phyloP scores from a whole-genome alignment of 2,888 invertebrate species.

The Ischnus inquisitorius region DNA sequence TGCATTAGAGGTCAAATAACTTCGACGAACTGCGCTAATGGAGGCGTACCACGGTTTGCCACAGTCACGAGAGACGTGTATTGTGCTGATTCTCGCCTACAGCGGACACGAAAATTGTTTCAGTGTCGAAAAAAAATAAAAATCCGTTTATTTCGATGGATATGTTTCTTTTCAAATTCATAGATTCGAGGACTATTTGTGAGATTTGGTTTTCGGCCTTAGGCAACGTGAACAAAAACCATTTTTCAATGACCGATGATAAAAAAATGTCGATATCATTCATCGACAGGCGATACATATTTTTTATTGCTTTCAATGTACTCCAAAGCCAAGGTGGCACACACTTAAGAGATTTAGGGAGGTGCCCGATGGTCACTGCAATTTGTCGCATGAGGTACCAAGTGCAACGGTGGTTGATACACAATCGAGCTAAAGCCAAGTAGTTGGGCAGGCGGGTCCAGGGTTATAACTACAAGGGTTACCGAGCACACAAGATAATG shows the following conservation, averaged over 20 bases:
- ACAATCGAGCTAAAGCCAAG: constrained; percentile 20
- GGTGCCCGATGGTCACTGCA: constrained; percentile 32
- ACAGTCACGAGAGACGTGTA: constrained; percentile 34
- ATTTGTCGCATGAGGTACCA: constrained; percentile 48
- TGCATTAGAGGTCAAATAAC: constrained; percentile 45
- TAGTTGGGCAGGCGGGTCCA: constrained; percentile 9
- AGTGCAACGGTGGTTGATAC: constrained; percentile 8
- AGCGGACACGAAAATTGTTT: constrained; percentile 14
- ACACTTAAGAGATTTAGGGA: constrained; percentile 26
- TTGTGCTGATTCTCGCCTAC: constrained; percentile 27
- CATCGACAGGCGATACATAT: not conserved
- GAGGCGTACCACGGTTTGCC: constrained; percentile 48
- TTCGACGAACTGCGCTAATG: constrained; percentile 59
- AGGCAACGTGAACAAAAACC: no score
- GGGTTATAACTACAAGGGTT: constrained; percentile 30
- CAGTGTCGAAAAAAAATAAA: not conserved
- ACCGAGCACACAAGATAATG: constrained; percentile 58
- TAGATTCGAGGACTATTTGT: no score
- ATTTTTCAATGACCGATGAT: no score
- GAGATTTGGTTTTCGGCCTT: no score
- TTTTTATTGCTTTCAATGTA: constrained; percentile 30
- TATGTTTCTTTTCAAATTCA: no score
- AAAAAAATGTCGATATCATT: not conserved
- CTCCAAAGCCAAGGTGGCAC: constrained; percentile 17
- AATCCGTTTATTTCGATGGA: not conserved